phyloP scores from a whole-genome alignment of 2,113 vertebrate genomes.

The Ondatra zibethicus region DNA sequence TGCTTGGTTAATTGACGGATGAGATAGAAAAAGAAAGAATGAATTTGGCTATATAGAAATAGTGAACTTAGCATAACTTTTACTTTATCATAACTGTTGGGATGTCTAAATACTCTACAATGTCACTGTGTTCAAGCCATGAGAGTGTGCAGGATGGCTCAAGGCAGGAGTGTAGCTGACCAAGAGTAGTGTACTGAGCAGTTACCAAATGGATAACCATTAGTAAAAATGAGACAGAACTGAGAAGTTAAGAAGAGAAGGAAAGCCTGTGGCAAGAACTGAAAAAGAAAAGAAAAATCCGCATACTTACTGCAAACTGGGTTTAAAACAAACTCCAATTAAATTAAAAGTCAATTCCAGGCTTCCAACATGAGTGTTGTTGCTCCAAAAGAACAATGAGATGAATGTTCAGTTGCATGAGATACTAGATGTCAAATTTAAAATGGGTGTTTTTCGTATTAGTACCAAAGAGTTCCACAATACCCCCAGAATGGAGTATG shows the following conservation, averaged over 20 bases:
- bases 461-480: too few species aligned
- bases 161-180: not conserved
- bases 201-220: not conserved
- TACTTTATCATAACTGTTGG: not conserved
- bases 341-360: not conserved
- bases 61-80: not conserved
- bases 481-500: too few species aligned
- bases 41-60: not conserved
- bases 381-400: not conserved
- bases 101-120: not conserved
- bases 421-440: not conserved
- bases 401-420: not conserved
- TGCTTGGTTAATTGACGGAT: not conserved
- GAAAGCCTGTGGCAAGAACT: not conserved
- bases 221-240: not conserved
- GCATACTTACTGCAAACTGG: not conserved
- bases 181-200: not conserved
- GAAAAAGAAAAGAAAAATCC: not conserved
- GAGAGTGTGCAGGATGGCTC: not conserved
- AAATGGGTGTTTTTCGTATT: not conserved
- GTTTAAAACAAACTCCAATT: not conserved
- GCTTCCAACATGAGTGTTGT: not conserved
- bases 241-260: not conserved
- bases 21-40: not conserved
- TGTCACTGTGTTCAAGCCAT: not conserved